phyloP scores from a whole-genome alignment of 2,888 invertebrate species.

The Macaria liturata region DNA sequence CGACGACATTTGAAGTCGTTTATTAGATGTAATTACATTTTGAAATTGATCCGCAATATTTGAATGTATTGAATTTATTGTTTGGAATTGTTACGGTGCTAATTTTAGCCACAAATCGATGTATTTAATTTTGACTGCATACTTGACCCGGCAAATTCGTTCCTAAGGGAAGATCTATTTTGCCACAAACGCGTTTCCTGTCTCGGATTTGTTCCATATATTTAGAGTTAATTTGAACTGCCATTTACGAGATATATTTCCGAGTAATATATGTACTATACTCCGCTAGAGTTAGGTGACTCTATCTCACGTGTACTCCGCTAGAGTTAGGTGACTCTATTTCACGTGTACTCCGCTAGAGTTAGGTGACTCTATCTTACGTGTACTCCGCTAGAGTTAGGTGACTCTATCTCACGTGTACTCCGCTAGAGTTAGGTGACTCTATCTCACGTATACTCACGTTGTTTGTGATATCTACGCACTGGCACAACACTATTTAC shows the following conservation, averaged over 20 bases:
- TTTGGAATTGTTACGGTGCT: constrained; percentile 12
- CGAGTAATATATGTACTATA: constrained; percentile 20
- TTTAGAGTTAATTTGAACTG: constrained; percentile 30
- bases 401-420: neutral
- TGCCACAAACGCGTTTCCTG: constrained; percentile 11
- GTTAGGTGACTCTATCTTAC: neutral
- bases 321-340: constrained; percentile 9
- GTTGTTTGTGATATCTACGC: constrained; percentile 34
- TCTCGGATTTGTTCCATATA: constrained; percentile 4
- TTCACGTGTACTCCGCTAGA: constrained; percentile 11
- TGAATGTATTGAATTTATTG: constrained; percentile 9
- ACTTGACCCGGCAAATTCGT: neutral
- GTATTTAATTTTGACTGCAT: neutral
- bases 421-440: constrained; percentile 13
- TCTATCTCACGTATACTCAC: constrained; percentile 27
- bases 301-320: constrained; percentile 2
- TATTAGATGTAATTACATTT: neutral
- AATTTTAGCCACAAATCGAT: neutral
- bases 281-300: constrained; percentile 13
- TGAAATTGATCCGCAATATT: constrained; percentile 1
- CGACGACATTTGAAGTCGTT: constrained; percentile 5
- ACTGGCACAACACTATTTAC: constrained; percentile 26
- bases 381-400: constrained; percentile 16
- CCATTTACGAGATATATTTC: constrained; percentile 31
- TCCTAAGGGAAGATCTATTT: constrained; percentile 8